Evolutionary conservation across 2,113 vertebrate genomes (phyloP).

Genomic region (Anarhynchus alexandrinus): DNA sequence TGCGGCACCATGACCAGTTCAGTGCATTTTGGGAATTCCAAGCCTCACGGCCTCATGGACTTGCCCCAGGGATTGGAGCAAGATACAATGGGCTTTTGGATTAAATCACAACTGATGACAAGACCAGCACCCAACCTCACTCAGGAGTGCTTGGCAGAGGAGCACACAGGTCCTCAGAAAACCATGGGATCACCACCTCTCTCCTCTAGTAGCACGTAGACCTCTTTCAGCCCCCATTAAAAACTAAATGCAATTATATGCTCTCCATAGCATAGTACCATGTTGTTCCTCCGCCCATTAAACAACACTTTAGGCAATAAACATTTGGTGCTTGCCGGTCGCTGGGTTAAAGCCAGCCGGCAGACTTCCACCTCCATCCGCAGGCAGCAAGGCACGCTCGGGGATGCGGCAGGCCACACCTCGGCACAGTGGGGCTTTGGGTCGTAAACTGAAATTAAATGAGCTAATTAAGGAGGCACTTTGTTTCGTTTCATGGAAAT

Average conservation of each 20-base stretch:
- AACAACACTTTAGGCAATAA: neutral
- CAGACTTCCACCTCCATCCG: neutral
- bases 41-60: neutral
- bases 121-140: neutral
- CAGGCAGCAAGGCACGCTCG: neutral
- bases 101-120: neutral
- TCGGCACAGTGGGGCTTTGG: neutral
- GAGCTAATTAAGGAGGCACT: neutral
- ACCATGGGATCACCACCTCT: neutral
- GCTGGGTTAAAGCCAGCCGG: neutral
- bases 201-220: neutral
- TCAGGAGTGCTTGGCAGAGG: neutral
- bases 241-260: neutral
- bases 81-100: neutral
- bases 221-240: neutral
- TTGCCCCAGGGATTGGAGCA: neutral
- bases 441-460: neutral
- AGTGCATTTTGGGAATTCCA: neutral
- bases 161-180: neutral
- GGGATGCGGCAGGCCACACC: neutral
- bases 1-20: fast-evolving
- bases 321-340: neutral
- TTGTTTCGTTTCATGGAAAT: neutral
- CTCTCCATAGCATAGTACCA: neutral
- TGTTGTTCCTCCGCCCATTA: neutral